These are phyloP conservation scores for Microcebus ravelobensis DNA, from an alignment of 2,113 vertebrate species.

Conservation along the genomic window DNA sequence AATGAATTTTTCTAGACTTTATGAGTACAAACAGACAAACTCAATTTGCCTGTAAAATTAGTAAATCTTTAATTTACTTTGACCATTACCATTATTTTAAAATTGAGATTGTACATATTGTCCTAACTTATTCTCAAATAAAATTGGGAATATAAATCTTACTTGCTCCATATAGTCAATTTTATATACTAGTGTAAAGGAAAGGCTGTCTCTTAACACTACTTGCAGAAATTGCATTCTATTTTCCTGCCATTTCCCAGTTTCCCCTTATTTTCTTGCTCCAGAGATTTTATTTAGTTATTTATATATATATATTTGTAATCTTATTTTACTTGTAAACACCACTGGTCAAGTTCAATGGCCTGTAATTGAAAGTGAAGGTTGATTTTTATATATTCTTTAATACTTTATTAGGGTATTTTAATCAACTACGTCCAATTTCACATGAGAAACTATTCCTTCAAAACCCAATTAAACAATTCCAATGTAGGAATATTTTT, in stretches of 20 bases:
- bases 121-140: not conserved
- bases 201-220: not conserved
- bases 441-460: not conserved
- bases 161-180: not conserved
- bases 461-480: constrained; percentile 30
- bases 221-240: not conserved
- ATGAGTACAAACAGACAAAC: constrained; percentile 2
- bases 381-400: not conserved
- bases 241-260: not conserved
- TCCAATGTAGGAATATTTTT: not conserved
- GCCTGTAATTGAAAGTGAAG: not conserved
- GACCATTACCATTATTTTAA: not conserved
- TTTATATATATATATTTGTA: not conserved
- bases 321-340: constrained; percentile 31
- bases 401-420: not conserved
- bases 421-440: not conserved
- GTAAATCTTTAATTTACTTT: constrained; percentile 63
- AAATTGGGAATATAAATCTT: not conserved
- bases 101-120: not conserved
- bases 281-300: not conserved
- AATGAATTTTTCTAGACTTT: not conserved
- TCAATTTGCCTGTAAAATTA: constrained; percentile 56
- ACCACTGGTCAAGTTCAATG: not conserved
- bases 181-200: not conserved
- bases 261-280: not conserved